Base-by-base conservation (phyloP, 2,797 vertebrate genomes). In the Saxicola maurus region DNA sequence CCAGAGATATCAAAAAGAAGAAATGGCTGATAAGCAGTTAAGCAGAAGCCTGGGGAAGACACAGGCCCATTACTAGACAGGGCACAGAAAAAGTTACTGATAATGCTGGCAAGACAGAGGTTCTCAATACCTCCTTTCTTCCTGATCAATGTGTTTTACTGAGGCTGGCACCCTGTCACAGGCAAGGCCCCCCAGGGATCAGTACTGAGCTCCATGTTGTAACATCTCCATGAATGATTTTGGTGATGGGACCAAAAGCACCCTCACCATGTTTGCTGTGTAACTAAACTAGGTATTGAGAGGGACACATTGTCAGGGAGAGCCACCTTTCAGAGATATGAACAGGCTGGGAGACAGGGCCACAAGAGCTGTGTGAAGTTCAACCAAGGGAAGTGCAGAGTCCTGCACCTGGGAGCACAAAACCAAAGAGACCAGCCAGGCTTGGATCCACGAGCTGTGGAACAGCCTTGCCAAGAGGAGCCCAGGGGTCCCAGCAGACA, bases 401-500 rank as follows among this genome's bases (percentile, higher is more conserved):
- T 28, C 18, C 51, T 37, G n/a, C 43, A 11, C 25, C 43, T 35
- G 43, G 25, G 17, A 43, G 0, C 7, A 21, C 27, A 35, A 8
- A 42, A 21, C 14, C 6, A 0, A 46, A 42, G 51, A 65, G n/a
- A 8, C 17, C n/a, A 15, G 45, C n/a, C 37, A 20, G 45, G n/a
- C 45, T 30, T 8, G 1, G 7, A n/a, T 10, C 13, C 4, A 2
- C 6, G 21, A n/a, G 27, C 65, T 37, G 27, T 19, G 46, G 25
- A 30, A 60, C 45, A 68, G 45, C 45, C 17, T 51, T n/a, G 65
- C 37, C 55, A 35, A 68, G n/a, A 42, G n/a, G 20, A 49, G 64
- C n/a, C 20, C 1, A 0, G 25, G 42, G 6, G 7, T 45, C 16
- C 24, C 11, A 11, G 55, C 2, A 0, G 62, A 14, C 28, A 33